These are phyloP conservation scores for Toxotes jaculatrix DNA, from an alignment of 2,113 vertebrate genomes.

Conservation along the genomic window DNA sequence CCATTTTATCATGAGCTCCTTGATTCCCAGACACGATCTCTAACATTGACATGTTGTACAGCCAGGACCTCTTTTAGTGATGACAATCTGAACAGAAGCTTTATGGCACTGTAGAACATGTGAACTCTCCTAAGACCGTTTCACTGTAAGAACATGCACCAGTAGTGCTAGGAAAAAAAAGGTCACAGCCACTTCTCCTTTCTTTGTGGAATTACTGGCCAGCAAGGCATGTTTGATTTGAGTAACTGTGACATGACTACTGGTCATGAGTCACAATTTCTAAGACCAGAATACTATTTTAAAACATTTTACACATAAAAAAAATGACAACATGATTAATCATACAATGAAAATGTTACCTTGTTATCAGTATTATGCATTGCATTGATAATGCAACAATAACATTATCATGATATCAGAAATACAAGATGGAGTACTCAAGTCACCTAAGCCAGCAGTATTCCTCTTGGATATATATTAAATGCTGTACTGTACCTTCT, in stretches of 20 bases:
- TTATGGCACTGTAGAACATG: too few relatives aligned
- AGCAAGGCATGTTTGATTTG: not conserved
- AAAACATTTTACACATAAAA: too few relatives aligned
- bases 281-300: too few relatives aligned
- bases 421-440: not conserved
- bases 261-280: not conserved
- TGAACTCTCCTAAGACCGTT: not conserved
- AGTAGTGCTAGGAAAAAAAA: not conserved
- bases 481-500: conserved; percentile 85
- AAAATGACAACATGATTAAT: too few relatives aligned
- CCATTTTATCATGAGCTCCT: not conserved
- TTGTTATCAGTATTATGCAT: too few relatives aligned
- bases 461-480: not conserved
- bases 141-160: not conserved
- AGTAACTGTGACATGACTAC: not conserved
- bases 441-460: not conserved
- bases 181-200: not conserved
- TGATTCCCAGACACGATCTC: too few relatives aligned
- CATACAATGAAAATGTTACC: too few relatives aligned
- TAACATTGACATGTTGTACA: too few relatives aligned
- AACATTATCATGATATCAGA: not conserved
- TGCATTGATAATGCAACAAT: not conserved
- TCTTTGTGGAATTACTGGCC: not conserved
- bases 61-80: too few relatives aligned
- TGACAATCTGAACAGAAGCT: too few relatives aligned